Conservation (phyloP, 2,113 vertebrate genomes). For the Poeciliopsis turrubarensis region DNA sequence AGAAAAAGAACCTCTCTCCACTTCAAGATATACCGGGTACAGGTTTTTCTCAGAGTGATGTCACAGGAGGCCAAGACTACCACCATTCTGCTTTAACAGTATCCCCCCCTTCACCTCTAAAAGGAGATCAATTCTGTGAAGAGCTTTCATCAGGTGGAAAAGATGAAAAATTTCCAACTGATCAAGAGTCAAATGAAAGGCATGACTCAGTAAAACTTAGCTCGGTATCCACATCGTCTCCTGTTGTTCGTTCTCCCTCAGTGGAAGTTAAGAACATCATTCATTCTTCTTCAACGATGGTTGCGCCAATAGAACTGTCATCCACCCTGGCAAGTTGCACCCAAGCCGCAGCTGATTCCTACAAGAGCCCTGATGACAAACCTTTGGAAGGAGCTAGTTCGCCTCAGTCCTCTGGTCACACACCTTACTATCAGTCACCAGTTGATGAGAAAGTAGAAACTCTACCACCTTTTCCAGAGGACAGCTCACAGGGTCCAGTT, state of each 20-base stretch:
- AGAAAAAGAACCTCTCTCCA: slow-evolving; percentile 80
- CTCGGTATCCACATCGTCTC: slow-evolving; percentile 77
- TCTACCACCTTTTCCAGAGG: slow-evolving; percentile 77
- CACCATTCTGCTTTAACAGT: slow-evolving; percentile 90
- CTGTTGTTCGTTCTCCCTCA: slow-evolving; percentile 88
- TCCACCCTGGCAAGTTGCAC: slow-evolving; percentile 70
- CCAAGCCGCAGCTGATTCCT: slow-evolving; percentile 77
- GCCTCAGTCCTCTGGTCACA: slow-evolving; percentile 94
- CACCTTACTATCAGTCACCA: slow-evolving; percentile 96
- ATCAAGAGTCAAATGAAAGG: slow-evolving; percentile 54
- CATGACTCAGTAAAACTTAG: slow-evolving; percentile 69
- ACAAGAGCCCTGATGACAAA: slow-evolving; percentile 90
- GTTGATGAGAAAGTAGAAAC: slow-evolving; percentile 87
- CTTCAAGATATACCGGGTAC: slow-evolving; percentile 76
- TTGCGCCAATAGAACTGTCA: slow-evolving; percentile 82
- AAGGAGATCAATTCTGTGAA: slow-evolving; percentile 88
- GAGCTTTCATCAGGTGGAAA: slow-evolving; percentile 55
- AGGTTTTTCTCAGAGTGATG: slow-evolving; percentile 88
- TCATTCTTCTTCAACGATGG: slow-evolving; percentile 84
- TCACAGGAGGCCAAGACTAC: slow-evolving; percentile 91
- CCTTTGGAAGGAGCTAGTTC: slow-evolving; percentile 90
- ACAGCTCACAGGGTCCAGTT: slow-evolving; percentile 75
- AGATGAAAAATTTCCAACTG: slow-evolving; percentile 51
- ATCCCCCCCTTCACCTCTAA: slow-evolving; percentile 90
- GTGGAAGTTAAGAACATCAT: slow-evolving; percentile 88